phyloP scores from a whole-genome alignment of 2,797 vertebrate genomes.

The Adrianichthys oophorus region DNA sequence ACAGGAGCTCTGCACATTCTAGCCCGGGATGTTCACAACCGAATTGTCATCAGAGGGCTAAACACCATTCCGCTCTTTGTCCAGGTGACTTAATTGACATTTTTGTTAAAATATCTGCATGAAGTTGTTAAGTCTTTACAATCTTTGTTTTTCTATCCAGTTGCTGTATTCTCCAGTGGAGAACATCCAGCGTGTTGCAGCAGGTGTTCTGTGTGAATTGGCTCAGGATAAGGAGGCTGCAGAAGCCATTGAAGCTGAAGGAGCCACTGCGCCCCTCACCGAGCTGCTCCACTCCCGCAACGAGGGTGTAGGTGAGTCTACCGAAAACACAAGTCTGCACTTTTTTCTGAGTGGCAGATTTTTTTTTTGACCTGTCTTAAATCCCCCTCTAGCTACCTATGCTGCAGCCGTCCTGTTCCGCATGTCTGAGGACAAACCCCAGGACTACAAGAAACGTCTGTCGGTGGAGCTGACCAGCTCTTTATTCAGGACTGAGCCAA shows the following conservation, averaged over 20 bases:
- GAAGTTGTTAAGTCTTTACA: too few species aligned
- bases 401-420: constrained; percentile 97
- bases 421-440: constrained; percentile 99
- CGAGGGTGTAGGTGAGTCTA: constrained; percentile 92
- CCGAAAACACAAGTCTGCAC: background rate
- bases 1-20: constrained; percentile 98
- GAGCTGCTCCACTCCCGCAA: constrained; percentile 97
- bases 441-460: constrained; percentile 97
- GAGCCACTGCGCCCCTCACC: constrained; percentile 95
- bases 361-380: constrained; percentile 1
- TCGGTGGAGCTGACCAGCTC: constrained; percentile 97
- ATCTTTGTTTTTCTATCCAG: constrained; percentile 60
- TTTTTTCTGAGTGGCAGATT: background rate
- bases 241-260: constrained; percentile 97
- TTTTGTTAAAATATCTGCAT: background rate
- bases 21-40: constrained; percentile 96
- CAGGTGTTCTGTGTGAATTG: constrained; percentile 96
- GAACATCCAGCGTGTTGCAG: constrained; percentile 98
- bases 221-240: constrained; percentile 99
- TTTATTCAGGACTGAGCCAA: constrained; percentile 95
- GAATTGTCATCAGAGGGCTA: constrained; percentile 95
- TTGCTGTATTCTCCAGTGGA: constrained; percentile 97
- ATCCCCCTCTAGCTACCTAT: constrained; percentile 84
- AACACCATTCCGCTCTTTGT: constrained; percentile 99
- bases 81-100: constrained; percentile 78